Conservation (phyloP, 35 echinoderm and acorn worm species). For the Anneissia japonica region DNA sequence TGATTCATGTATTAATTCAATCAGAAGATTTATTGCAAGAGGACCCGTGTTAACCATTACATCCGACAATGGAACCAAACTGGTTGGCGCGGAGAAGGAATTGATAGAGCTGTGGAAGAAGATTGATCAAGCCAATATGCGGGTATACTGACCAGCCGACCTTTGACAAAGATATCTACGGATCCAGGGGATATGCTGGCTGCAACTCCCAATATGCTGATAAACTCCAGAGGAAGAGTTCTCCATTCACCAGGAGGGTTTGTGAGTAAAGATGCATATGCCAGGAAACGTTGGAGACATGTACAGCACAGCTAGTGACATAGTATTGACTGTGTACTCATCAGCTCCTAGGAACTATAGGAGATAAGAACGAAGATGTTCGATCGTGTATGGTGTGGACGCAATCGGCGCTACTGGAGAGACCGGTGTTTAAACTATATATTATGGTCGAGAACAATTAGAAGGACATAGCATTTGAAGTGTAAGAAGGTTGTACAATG, state of each 20-base stretch:
- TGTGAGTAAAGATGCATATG: slow-evolving; percentile 37
- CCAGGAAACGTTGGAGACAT: slow-evolving; percentile 47
- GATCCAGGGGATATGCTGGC: neutral
- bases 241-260: neutral
- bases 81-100: neutral
- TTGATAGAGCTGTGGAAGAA: neutral
- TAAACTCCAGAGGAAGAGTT: neutral
- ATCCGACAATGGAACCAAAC: neutral
- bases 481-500: too few relatives aligned
- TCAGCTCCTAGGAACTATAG: too few relatives aligned
- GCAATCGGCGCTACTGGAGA: too few relatives aligned
- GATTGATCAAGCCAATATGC: neutral
- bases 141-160: slow-evolving; percentile 5
- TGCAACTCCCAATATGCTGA: neutral
- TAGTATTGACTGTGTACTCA: too few relatives aligned
- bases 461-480: too few relatives aligned
- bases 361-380: too few relatives aligned
- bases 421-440: too few relatives aligned
- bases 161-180: slow-evolving; percentile 16
- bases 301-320: too few relatives aligned
- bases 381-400: too few relatives aligned
- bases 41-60: neutral
- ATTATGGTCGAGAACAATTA: too few relatives aligned
- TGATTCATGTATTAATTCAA: neutral
- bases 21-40: neutral